Evolutionary conservation across 2,113 vertebrate genomes (phyloP).

Genomic region (Bos taurus): DNA sequence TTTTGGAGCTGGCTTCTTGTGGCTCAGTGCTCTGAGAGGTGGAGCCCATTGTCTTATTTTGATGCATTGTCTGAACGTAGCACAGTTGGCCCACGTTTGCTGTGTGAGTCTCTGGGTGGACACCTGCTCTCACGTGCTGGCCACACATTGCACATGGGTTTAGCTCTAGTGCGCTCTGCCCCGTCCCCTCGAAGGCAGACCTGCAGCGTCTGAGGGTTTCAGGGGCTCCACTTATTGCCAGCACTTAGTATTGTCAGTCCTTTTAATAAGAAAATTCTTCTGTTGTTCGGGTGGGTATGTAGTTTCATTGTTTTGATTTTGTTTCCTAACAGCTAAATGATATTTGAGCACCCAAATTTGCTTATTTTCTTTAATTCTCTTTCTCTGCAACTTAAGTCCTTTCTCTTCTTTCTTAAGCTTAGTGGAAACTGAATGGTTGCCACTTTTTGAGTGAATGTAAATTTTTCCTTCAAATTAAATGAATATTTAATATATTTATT

Average conservation of each 20-base stretch:
- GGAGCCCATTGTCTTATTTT: background rate
- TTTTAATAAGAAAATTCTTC: background rate
- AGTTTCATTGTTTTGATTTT: background rate
- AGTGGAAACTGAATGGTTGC: background rate
- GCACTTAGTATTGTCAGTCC: background rate
- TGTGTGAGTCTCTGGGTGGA: background rate
- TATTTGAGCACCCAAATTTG: background rate
- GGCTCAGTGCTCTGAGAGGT: background rate
- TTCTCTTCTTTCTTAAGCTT: background rate
- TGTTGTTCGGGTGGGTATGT: background rate
- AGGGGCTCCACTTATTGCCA: background rate
- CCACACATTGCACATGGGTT: fast-evolving
- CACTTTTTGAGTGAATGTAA: background rate
- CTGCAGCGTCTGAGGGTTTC: background rate
- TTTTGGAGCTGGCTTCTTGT: background rate
- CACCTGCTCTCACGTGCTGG: fast-evolving
- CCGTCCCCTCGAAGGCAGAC: fast-evolving
- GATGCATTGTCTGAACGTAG: fast-evolving
- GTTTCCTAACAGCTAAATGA: background rate
- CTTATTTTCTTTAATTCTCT: background rate
- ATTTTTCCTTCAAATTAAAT: background rate
- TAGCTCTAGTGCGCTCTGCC: fast-evolving
- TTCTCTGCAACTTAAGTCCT: background rate
- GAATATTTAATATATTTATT: background rate
- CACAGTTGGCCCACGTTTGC: background rate